Evolutionary conservation across 2,888 invertebrate species (phyloP).

Genomic region (Sympetrum striolatum): DNA sequence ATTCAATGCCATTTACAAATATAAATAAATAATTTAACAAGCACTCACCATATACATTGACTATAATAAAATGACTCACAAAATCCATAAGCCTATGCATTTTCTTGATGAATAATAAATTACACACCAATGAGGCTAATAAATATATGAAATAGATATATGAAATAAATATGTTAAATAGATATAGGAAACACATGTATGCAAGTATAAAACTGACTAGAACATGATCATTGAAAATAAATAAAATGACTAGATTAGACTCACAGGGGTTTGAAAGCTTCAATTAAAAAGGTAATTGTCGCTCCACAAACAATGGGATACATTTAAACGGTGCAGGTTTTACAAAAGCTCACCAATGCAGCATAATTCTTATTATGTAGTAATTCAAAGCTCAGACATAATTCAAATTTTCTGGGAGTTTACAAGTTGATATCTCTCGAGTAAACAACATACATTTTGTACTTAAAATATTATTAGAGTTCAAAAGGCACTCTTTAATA

Average conservation of each 20-base stretch:
- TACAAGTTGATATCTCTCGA: background rate
- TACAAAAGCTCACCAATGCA: constrained; percentile 42
- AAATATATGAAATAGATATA: constrained; percentile 34
- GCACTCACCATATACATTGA: background rate
- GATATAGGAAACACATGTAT: background rate
- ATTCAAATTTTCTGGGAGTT: background rate
- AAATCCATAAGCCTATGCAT: background rate
- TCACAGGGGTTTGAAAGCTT: constrained; percentile 41
- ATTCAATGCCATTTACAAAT: constrained; percentile 2
- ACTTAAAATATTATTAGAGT: constrained; percentile 11
- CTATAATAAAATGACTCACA: constrained; percentile 11
- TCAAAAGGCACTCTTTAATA: constrained; percentile 23
- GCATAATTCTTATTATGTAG: background rate
- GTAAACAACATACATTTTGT: constrained; percentile 6
- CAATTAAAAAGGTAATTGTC: background rate
- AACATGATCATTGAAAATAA: background rate
- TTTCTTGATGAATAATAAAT: constrained; percentile 12
- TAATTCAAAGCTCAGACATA: background rate
- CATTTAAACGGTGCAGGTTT: background rate
- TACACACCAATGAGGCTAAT: constrained; percentile 14
- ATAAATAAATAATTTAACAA: constrained; percentile 44
- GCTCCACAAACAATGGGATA: background rate
- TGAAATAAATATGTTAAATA: constrained; percentile 29
- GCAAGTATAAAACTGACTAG: constrained; percentile 3
- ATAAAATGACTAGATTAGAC: constrained; percentile 30